Base-by-base conservation (phyloP, 2,888 invertebrate genomes). In the Drosophila pseudotalamancana region DNA sequence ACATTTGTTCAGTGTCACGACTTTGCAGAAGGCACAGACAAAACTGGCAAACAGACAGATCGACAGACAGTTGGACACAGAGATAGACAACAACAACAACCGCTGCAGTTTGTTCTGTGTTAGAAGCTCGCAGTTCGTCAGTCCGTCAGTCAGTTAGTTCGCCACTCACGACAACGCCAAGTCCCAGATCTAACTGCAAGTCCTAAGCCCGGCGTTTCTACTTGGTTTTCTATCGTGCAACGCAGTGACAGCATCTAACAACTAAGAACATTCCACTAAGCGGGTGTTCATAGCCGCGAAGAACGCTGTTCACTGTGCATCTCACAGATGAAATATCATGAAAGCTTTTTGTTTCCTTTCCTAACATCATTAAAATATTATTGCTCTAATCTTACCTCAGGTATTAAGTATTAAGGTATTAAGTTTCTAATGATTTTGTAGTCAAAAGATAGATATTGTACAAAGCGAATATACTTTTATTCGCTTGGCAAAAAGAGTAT, bases 1-100 rank as follows among this genome's bases (percentile, higher is more conserved):
- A 81, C 87, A 81, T 81, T 81, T 87, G 87, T 81, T 83, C 81
- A 80, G 84, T 81, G 81, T 87, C 81, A 81, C 87, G 87, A 84
- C 87, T 80, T 68, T 21, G 50, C 67, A 64, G 69, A 78, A 50
- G 64, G 64, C 31, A n/a, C 68, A 65, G 79, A 75, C 71, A 55
- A 62, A 63, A 55, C 62, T 64, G 53, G 35, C 56, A 60, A 60
- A 56, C 54, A 39, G 43, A 21, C 35, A 32, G 34, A 29, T 8
- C 25, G 21, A 32, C 6, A 40, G 48, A 51, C 16, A 35, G 37
- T 37, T 19, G n/a, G 16, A 55, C 34, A 40, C 12, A 21, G 25
- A 39, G 21, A 29, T 23, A 6, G 34, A 27, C 29, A 53, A 34
- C 57, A 25, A 51, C 60, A 74, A 75, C 59, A 70, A 60, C 45